A percentile compares a stretch with the other conserved stretches of the same genome.
Evolutionary conservation across 2,113 vertebrate genomes (phyloP).

Genomic region (Dermatemys mawii): DNA sequence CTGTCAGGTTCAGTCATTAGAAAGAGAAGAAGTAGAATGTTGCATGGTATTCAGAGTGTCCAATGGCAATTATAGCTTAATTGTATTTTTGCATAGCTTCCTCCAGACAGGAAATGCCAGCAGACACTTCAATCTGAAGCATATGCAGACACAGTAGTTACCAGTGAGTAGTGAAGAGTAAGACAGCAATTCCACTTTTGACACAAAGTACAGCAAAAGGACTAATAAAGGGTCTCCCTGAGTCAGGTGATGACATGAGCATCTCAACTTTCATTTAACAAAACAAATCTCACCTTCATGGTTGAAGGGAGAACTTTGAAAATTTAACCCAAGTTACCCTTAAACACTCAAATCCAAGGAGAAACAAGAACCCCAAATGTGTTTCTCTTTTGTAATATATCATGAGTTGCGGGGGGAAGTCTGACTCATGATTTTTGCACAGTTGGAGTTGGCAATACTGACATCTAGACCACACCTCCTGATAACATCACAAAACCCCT

Average conservation of each 20-base stretch:
- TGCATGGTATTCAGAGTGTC: background rate
- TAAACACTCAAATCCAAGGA: background rate
- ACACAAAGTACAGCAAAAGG: background rate
- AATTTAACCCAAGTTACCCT: background rate
- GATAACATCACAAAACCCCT: background rate
- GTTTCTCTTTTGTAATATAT: background rate
- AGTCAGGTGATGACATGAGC: background rate
- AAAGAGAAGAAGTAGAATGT: background rate
- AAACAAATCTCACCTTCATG: background rate
- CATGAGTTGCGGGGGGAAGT: background rate
- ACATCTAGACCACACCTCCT: background rate
- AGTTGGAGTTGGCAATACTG: background rate
- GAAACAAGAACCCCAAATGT: background rate
- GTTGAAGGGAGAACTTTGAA: background rate
- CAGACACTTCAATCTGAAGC: background rate
- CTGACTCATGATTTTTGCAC: background rate
- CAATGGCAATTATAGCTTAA: background rate
- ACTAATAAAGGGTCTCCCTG: background rate
- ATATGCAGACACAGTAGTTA: background rate
- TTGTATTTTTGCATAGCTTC: background rate
- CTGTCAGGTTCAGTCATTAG: background rate
- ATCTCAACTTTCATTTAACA: background rate
- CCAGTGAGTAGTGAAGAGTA: background rate
- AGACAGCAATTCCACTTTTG: background rate
- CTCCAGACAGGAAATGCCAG: background rate